These are phyloP conservation scores for Cavia aperea DNA, from an alignment of 2,113 vertebrate genomes.

Conservation along the genomic window DNA sequence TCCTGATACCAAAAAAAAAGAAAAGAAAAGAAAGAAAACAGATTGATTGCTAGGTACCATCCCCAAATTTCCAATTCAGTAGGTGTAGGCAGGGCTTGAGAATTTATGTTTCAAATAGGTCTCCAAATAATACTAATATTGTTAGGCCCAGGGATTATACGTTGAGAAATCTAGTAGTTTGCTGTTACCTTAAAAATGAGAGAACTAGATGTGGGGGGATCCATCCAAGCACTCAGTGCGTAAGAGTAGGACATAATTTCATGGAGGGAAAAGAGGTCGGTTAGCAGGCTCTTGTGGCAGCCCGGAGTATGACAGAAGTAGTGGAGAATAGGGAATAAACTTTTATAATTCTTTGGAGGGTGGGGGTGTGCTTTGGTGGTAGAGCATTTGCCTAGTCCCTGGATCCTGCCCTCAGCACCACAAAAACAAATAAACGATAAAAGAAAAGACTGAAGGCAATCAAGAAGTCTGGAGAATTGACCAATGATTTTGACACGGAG, in stretches of 20 bases:
- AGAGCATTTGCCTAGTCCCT: neutral
- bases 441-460: neutral
- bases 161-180: neutral
- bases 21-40: no score
- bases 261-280: neutral
- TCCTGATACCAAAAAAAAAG: no score
- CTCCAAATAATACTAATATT: neutral
- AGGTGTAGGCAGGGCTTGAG: neutral
- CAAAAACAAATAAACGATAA: neutral
- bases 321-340: neutral
- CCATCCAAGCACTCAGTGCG: neutral
- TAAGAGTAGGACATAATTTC: neutral
- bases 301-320: neutral
- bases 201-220: neutral
- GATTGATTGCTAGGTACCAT: neutral
- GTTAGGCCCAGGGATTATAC: neutral
- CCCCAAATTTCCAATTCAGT: neutral
- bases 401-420: neutral
- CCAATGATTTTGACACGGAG: neutral
- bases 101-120: neutral
- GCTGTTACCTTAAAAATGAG: neutral
- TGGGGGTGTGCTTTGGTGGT: neutral
- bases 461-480: neutral
- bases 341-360: neutral
- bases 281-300: neutral